Base-by-base conservation (phyloP, 2,888 invertebrate species). In the Pyrgus malvae region DNA sequence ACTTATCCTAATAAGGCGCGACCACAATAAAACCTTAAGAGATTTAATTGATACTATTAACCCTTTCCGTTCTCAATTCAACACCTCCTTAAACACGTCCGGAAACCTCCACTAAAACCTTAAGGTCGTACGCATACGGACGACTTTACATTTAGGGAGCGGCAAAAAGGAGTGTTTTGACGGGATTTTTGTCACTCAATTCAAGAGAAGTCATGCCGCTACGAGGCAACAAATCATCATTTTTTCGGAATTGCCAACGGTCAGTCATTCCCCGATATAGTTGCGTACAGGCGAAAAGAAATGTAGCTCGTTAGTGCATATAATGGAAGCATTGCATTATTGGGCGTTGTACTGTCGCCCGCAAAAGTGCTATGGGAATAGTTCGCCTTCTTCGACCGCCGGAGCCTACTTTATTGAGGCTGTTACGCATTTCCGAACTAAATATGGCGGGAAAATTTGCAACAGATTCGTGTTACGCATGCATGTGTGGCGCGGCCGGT, bases 111-210 rank as follows among this genome's bases (percentile, higher is more conserved):
- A 27, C 1, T 8, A 17, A 6, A 7, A 7, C 25, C 54, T 45
- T 41, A 40, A 17, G 0, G 1, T 0, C n/a, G 2, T 5, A 16
- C 9, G 29, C 21, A 31, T 45, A 53, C 35, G 29, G 23, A 5
- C 23, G 29, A 38, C 16, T 38, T 38, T 21, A 14, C 14, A 38
- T 40, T n/a, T 31, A 6, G 0, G 6, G 1, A 12, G 19, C 8
- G n/a, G 23, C 8, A 40, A 33, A 46, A 46, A 46, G 31, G 21
- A 9, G 29, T 46, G 49, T 58, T 60, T 62, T 61, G 68, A 73
- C 72, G 69, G 70, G 72, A 83, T 78, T 84, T 83, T 85, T 83
- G 86, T 85, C 85, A 85, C 83, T 82, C 81, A 78, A 77, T 82
- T 79, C 80, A 80, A 78, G 78, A 77, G 78, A 76, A 74, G 74